Conservation (phyloP, 2,113 vertebrate genomes). For the Candoia aspera region DNA sequence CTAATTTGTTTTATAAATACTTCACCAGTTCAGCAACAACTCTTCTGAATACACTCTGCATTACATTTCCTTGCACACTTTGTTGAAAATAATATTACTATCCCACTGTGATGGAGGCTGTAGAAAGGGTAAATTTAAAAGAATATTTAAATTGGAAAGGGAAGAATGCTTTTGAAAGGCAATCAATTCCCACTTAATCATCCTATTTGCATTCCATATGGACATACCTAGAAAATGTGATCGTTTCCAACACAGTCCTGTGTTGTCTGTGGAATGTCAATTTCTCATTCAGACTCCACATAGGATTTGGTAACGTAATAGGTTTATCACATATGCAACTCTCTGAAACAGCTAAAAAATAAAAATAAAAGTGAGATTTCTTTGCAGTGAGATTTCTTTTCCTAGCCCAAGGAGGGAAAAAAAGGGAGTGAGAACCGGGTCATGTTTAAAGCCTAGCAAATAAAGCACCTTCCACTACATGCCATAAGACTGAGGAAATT, state of each 20-base stretch:
- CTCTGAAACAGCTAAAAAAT: neutral
- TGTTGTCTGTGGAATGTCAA: neutral
- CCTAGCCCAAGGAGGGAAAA: neutral
- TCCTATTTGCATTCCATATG: slow-evolving; percentile 27
- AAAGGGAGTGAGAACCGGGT: neutral
- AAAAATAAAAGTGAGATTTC: no score
- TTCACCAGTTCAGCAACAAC: neutral
- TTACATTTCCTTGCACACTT: slow-evolving; percentile 9
- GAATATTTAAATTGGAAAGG: neutral
- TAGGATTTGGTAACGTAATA: neutral
- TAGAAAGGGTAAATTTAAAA: neutral
- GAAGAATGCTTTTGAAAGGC: neutral
- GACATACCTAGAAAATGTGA: neutral
- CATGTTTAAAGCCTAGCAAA: neutral
- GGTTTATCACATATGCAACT: neutral
- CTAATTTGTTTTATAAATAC: neutral
- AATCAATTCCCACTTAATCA: neutral
- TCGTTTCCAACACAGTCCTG: neutral
- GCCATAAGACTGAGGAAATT: neutral
- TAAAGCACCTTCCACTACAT: neutral
- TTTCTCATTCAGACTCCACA: neutral
- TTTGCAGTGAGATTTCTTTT: neutral
- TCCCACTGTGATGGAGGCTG: neutral
- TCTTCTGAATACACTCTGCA: neutral
- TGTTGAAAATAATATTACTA: neutral